Conservation (phyloP, 2,113 vertebrate genomes). For the Triplophysa tibetana region DNA sequence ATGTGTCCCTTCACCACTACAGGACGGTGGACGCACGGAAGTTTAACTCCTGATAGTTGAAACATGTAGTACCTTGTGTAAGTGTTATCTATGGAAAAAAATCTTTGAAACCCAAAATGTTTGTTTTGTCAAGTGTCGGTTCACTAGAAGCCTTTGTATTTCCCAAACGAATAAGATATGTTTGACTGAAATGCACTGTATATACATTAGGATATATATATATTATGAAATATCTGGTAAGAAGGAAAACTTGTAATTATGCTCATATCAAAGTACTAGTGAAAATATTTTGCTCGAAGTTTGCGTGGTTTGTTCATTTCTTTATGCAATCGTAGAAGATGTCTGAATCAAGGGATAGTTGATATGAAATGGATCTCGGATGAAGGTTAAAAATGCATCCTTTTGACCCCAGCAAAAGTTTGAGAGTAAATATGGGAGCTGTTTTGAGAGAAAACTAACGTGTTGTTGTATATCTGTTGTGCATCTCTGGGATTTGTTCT, state of each 20-base stretch:
- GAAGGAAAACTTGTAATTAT: conserved; percentile 13
- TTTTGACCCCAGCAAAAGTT: background rate
- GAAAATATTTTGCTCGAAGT: too few relatives aligned
- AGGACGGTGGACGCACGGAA: background rate
- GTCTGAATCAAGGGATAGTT: background rate
- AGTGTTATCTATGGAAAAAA: background rate
- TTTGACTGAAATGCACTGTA: conserved; percentile 30
- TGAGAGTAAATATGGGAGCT: background rate
- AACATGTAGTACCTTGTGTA: conserved; percentile 34
- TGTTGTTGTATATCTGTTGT: conserved; percentile 56
- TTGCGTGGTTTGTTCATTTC: conserved; percentile 3
- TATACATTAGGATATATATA: conserved; percentile 16
- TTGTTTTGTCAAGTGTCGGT: background rate
- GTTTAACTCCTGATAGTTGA: background rate
- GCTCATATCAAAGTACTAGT: background rate
- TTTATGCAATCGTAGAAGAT: background rate
- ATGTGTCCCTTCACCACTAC: conserved; percentile 18
- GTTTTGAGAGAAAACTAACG: conserved; percentile 25
- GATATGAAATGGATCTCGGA: background rate
- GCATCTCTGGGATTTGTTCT: conserved; percentile 58
- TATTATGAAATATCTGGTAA: conserved; percentile 34
- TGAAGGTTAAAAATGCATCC: background rate
- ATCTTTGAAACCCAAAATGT: conserved; percentile 1
- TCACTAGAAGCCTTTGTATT: conserved; percentile 1
- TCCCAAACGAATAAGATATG: background rate